phyloP scores from a whole-genome alignment of 2,113 vertebrate species.

The Ploceus nigricollis region DNA sequence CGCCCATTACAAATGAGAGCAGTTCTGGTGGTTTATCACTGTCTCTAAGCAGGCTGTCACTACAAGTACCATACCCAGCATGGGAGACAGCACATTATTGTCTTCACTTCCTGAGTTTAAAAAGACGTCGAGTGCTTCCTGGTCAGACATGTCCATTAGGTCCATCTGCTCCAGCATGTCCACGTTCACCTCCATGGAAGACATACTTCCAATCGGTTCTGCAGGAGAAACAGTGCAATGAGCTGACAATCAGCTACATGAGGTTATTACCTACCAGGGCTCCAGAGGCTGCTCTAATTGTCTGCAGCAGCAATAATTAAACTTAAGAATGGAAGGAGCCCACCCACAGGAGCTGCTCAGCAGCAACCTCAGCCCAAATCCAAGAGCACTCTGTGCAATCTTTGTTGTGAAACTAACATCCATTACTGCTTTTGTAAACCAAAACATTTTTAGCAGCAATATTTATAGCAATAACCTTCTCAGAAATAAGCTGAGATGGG shows the following conservation, averaged over 20 bases:
- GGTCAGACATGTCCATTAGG: slow-evolving; percentile 87
- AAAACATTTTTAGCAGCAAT: not conserved
- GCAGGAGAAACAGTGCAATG: not conserved
- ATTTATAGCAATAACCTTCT: not conserved
- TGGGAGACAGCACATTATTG: slow-evolving; percentile 69
- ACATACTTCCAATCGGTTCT: slow-evolving; percentile 89
- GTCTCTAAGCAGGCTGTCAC: not conserved
- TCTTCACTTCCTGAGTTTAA: slow-evolving; percentile 86
- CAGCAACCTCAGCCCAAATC: not conserved
- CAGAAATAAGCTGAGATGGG: not conserved
- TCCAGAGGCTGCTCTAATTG: not conserved
- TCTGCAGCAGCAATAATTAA: not conserved
- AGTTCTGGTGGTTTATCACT: not conserved
- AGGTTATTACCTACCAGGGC: not conserved
- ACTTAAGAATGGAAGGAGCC: not conserved
- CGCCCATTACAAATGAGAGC: not conserved
- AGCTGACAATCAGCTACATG: not conserved
- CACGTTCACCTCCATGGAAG: slow-evolving; percentile 92
- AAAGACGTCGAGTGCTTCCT: slow-evolving; percentile 93
- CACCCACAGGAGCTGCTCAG: not conserved
- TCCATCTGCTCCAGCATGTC: slow-evolving; percentile 94
- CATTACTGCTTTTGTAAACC: not conserved
- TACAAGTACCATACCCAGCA: slow-evolving; percentile 73
- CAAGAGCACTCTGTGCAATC: not conserved
- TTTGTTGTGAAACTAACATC: not conserved